phyloP scores from a whole-genome alignment of 1,140 invertebrate genomes.

The Ceratitis capitata region DNA sequence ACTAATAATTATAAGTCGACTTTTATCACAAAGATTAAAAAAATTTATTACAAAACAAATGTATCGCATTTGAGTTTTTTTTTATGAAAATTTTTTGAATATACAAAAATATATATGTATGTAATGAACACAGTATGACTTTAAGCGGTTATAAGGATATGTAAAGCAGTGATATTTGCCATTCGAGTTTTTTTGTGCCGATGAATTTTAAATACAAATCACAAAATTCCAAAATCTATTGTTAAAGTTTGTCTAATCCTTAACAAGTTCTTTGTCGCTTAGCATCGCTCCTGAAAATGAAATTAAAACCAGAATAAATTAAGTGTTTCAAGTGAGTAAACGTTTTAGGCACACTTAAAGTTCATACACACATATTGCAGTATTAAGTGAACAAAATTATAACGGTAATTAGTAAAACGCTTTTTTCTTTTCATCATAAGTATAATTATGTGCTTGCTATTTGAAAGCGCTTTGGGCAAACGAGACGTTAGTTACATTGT shows the following conservation, averaged over 20 bases:
- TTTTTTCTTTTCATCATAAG: no score
- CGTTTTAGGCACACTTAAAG: background rate
- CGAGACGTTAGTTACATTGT: background rate
- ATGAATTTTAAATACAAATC: background rate
- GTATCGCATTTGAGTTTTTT: background rate
- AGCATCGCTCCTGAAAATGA: constrained; percentile 42
- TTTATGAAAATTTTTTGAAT: background rate
- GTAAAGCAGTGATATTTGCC: background rate
- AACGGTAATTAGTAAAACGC: no score
- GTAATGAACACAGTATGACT: background rate
- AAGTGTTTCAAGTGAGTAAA: background rate
- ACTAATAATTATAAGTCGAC: no score
- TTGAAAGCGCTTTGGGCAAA: no score
- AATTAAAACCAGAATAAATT: constrained; percentile 36
- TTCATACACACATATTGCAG: background rate
- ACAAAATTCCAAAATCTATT: background rate
- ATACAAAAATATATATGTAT: constrained; percentile 10
- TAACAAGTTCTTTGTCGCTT: constrained; percentile 45
- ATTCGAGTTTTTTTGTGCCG: background rate
- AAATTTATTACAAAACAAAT: constrained; percentile 10
- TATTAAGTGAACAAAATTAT: background rate
- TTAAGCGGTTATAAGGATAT: background rate
- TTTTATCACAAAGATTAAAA: no score
- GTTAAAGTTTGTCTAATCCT: background rate
- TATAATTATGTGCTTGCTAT: background rate